Conservation (phyloP, 2,888 invertebrate species). For the Heliconius hortense region DNA sequence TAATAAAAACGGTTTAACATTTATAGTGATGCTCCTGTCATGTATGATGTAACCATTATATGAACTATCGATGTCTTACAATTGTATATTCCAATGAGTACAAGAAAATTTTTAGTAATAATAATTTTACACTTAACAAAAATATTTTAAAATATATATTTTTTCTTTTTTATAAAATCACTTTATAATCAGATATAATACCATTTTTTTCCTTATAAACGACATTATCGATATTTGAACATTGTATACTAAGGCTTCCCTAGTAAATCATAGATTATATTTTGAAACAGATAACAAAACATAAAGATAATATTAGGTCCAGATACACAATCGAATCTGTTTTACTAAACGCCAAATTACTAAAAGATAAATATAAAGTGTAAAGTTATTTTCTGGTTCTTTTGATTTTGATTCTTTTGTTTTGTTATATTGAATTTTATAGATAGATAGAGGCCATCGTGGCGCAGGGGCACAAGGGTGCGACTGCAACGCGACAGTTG, state of each 20-base stretch:
- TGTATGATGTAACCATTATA: background rate
- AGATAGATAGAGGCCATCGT: no score
- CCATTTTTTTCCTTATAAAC: no score
- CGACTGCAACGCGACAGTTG: no score
- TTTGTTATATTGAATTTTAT: no score
- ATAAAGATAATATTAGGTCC: background rate
- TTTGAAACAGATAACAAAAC: constrained; percentile 10
- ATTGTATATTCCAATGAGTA: background rate
- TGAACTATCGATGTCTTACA: background rate
- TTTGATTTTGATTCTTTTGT: no score
- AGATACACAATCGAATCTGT: background rate
- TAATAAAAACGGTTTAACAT: constrained; percentile 56
- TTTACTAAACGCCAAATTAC: no score
- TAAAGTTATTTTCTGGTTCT: no score
- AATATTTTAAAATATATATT: background rate
- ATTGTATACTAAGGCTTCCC: background rate
- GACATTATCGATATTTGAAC: no score
- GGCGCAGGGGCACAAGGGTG: no score
- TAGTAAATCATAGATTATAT: constrained; percentile 16
- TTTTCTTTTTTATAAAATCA: no score
- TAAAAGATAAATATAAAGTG: no score
- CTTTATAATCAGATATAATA: no score
- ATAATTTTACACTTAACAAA: background rate
- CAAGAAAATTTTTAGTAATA: background rate
- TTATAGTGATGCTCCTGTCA: constrained; percentile 40